Conservation (phyloP, 2,888 invertebrate genomes). For the Caenorhabditis virilis region DNA sequence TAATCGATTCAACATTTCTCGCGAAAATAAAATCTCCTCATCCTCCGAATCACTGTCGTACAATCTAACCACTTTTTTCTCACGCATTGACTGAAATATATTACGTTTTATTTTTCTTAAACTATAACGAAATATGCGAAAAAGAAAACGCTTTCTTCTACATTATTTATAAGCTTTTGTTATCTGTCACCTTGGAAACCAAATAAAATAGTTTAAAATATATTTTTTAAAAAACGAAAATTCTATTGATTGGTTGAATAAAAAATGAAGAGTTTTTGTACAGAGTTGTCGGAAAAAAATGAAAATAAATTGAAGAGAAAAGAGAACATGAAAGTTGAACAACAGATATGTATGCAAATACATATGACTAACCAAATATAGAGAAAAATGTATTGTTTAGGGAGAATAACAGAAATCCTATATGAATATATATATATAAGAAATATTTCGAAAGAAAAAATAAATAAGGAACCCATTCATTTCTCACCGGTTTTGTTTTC, state of each 20-base stretch:
- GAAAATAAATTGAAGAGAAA: not conserved
- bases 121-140: not conserved
- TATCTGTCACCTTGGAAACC: not conserved
- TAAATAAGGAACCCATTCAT: too few relatives aligned
- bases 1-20: constrained; percentile 43
- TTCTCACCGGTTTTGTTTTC: constrained; percentile 33
- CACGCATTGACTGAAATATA: constrained; percentile 23
- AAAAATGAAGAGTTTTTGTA: not conserved
- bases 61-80: constrained; percentile 18
- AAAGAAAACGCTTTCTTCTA: not conserved
- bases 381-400: not conserved
- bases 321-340: not conserved
- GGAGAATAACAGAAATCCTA: not conserved
- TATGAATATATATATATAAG: not conserved
- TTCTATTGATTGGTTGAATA: too few relatives aligned
- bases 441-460: too few relatives aligned
- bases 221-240: too few relatives aligned
- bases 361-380: not conserved
- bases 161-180: not conserved
- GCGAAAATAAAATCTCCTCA: constrained; percentile 47
- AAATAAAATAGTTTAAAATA: too few relatives aligned
- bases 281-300: not conserved
- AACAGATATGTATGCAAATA: not conserved
- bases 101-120: too few relatives aligned
- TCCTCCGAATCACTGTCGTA: constrained; percentile 38